Evolutionary conservation across 2,888 invertebrate species (phyloP).

Genomic region (Glyphotaelius pellucidus): DNA sequence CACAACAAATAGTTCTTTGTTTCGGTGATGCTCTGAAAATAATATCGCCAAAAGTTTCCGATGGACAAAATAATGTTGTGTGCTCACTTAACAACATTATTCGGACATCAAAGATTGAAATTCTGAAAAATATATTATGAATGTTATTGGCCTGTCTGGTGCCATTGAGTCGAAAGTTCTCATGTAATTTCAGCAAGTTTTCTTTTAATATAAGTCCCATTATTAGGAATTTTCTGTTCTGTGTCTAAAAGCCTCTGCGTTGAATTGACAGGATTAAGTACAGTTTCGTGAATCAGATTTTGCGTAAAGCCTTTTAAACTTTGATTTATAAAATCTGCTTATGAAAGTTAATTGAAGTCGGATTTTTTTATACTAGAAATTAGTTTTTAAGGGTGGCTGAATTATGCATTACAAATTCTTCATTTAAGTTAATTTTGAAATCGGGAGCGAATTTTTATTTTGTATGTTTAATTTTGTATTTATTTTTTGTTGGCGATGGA

Average conservation of each 20-base stretch:
- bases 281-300: background rate
- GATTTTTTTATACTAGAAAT: background rate
- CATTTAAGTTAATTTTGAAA: background rate
- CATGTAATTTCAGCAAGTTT: no score
- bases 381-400: background rate
- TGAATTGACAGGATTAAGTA: background rate
- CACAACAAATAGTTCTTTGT: background rate
- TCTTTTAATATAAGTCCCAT: no score
- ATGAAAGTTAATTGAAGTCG: background rate
- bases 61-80: no score
- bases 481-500: no score
- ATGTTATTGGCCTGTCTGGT: no score
- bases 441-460: no score
- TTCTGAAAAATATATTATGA: no score
- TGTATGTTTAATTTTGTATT: background rate
- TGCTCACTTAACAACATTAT: no score
- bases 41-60: background rate
- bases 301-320: background rate
- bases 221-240: no score
- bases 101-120: no score
- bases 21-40: background rate
- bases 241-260: background rate
- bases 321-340: background rate
- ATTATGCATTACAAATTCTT: background rate
- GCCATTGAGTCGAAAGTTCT: no score